Base-by-base conservation (phyloP, 2,113 vertebrate genomes). In the Ciconia maguari region DNA sequence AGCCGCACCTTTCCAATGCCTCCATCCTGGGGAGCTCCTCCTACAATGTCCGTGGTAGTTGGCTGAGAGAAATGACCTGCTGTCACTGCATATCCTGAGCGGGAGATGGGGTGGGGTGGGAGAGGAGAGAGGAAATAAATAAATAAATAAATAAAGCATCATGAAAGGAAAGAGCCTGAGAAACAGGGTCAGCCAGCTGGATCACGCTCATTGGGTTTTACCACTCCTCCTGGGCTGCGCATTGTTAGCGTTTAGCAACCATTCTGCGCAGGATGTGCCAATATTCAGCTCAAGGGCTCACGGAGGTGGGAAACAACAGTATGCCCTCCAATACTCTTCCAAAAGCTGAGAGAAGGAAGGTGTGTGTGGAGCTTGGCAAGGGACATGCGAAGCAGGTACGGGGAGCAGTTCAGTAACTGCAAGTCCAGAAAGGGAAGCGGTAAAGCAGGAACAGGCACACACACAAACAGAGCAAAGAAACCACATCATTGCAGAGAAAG, bases 21-120 rank as follows among this genome's bases (percentile, higher is more conserved):
- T 90, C 98, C 99, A 60, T 99, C 99, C 98, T 99, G 99, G 25
- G 99, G 99, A n/a, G 99, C 99, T 83, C 99, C 99, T 84, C 99
- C 99, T 46, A 99, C 99, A 54, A 99, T 89, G 13, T 99, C 99
- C 1, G 98, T 99, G 58, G 98, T 93, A 60, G 98, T 98, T 0
- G 96, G 98, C 54, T 99, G 99, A 60, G 99, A 99, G 98, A 99
- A 99, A 95, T 99, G 99, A 88, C 99, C 99, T 17, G 99, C 99
- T 6, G 99, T 98, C 97, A 99, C 99, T 0, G 99, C 99, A 13
- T 99, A 99, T 90, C 99, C 99, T 99, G 96, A 54, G 94, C 5
- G 34, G 69, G 60, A 95, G 36, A 51, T 70, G 27, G n/a, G 62
- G 48, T 58, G 61, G 19, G 34, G 75, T 30, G 16, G 69, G 29